Conservation (phyloP, 2,888 invertebrate genomes). For the Aelia acuminata region DNA sequence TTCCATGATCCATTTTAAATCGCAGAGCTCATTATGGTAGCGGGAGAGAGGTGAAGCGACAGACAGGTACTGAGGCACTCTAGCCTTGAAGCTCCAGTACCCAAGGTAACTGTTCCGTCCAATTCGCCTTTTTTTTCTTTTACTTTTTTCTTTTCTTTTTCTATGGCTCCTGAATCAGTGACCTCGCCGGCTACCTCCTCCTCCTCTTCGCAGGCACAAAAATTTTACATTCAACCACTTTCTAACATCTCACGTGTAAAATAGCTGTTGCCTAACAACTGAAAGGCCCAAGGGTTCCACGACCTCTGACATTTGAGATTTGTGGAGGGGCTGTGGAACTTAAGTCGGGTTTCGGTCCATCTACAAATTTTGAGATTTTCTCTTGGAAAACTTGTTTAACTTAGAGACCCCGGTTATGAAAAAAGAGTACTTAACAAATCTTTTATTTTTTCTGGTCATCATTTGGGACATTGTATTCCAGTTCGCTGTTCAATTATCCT, state of each 20-base stretch:
- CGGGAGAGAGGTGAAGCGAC: neutral
- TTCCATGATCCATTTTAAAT: neutral
- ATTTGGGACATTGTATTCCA: too few relatives aligned
- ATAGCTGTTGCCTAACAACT: neutral
- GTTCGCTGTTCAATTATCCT: too few relatives aligned
- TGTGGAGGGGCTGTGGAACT: neutral
- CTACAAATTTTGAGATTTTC: neutral
- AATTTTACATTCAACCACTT: slow-evolving; percentile 7
- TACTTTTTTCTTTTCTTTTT: slow-evolving; percentile 13
- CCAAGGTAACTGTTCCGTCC: slow-evolving; percentile 52
- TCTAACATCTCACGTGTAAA: slow-evolving; percentile 37
- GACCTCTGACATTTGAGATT: neutral
- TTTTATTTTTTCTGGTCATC: too few relatives aligned
- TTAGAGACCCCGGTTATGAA: too few relatives aligned
- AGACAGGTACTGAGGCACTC: slow-evolving; percentile 22
- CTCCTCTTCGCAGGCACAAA: slow-evolving; percentile 3
- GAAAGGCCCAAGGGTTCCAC: neutral
- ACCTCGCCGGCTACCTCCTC: slow-evolving; percentile 25
- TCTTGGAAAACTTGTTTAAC: too few relatives aligned
- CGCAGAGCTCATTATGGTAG: neutral
- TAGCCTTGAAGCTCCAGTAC: slow-evolving; percentile 56
- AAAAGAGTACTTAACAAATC: too few relatives aligned
- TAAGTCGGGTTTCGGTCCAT: neutral
- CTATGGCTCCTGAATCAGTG: slow-evolving; percentile 50
- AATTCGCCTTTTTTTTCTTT: slow-evolving; percentile 41